Percentiles rank a stretch among this genome's conserved stretches.
phyloP scores from a whole-genome alignment of 53 echinoderm and acorn worm genomes.

The Temnopleurus reevesii region DNA sequence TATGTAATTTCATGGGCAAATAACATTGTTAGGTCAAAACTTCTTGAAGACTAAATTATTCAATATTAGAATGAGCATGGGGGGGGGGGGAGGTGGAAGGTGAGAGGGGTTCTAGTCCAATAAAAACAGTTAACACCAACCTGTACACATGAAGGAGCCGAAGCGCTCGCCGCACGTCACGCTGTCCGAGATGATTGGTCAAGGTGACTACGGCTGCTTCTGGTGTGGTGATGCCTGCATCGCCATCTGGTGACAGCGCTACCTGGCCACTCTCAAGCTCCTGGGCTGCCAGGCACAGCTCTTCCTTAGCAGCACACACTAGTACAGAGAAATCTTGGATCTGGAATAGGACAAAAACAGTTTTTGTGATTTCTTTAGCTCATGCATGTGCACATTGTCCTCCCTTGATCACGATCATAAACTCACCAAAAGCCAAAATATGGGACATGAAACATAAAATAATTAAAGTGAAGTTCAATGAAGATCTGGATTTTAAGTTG shows the following conservation, averaged over 20 bases:
- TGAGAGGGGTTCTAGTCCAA: not conserved
- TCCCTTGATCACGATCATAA: no score
- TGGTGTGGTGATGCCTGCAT: slow-evolving; percentile 75
- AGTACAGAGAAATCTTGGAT: slow-evolving; percentile 76
- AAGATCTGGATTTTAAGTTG: no score
- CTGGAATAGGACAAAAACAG: not conserved
- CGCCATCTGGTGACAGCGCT: slow-evolving; percentile 82
- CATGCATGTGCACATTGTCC: no score
- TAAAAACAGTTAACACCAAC: slow-evolving; percentile 56
- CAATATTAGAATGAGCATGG: no score
- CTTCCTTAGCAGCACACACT: slow-evolving; percentile 79
- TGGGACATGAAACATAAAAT: no score
- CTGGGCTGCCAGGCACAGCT: slow-evolving; percentile 79
- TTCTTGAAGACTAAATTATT: no score
- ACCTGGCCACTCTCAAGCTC: slow-evolving; percentile 86
- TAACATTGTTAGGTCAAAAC: no score
- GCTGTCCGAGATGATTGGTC: slow-evolving; percentile 73
- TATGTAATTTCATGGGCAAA: no score
- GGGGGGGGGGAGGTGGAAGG: no score
- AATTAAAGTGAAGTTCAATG: no score
- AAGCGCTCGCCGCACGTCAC: slow-evolving; percentile 74
- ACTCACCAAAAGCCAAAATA: no score
- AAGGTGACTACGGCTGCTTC: slow-evolving; percentile 76
- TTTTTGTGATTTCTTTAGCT: no score
- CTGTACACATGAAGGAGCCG: slow-evolving; percentile 90